A percentile compares a stretch with the other conserved stretches of the same genome.
phyloP scores from a whole-genome alignment of 2,888 invertebrate species.

The Agonum fuliginosum region DNA sequence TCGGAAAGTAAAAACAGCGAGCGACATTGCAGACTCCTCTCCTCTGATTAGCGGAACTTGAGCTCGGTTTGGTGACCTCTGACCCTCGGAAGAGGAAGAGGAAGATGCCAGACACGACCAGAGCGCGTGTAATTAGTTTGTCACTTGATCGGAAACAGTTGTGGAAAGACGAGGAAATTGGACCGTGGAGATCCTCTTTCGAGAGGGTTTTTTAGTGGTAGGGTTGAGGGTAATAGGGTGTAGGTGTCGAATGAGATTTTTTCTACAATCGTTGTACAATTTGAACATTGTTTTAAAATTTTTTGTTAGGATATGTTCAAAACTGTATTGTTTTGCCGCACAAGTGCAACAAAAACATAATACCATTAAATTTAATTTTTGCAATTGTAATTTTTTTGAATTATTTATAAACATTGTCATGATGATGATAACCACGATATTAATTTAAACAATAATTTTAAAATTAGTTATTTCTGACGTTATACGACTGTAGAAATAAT shows the following conservation, averaged over 20 bases:
- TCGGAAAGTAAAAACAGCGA: constrained; percentile 41
- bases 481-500: too few species aligned
- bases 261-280: background rate
- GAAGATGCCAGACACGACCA: constrained; percentile 3
- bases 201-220: background rate
- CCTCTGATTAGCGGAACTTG: constrained; percentile 17
- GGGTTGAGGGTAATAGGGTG: too few species aligned
- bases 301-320: too few species aligned
- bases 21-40: background rate
- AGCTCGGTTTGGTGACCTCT: constrained; percentile 23
- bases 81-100: constrained; percentile 2
- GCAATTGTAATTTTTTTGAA: too few species aligned
- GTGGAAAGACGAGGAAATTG: constrained; percentile 7
- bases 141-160: constrained; percentile 45
- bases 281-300: too few species aligned
- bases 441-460: too few species aligned
- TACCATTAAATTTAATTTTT: too few species aligned
- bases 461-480: too few species aligned
- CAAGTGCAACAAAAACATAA: too few species aligned
- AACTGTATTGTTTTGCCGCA: too few species aligned
- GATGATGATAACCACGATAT: too few species aligned
- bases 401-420: too few species aligned
- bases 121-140: constrained; percentile 32
- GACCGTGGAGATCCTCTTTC: background rate
- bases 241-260: background rate